Evolutionary conservation across 2,888 invertebrate species (phyloP).

Genomic region (Dasysyrphus tricinctus): DNA sequence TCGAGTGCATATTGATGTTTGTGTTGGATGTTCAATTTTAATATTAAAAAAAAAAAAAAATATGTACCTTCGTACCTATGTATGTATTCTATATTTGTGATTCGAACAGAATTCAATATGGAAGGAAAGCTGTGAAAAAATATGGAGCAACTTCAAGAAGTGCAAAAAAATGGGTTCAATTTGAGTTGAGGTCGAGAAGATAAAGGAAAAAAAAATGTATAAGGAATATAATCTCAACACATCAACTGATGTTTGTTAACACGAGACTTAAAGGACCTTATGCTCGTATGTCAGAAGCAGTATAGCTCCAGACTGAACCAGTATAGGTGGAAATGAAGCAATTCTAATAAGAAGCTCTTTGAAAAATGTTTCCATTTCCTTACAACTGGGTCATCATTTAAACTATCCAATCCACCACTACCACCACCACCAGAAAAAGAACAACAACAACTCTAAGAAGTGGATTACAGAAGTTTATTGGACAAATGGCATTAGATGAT

Average conservation of each 20-base stretch:
- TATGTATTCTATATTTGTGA: too few relatives aligned
- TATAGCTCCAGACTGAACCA: background rate
- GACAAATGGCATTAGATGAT: conserved; percentile 64
- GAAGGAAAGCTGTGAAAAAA: background rate
- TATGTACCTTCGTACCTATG: background rate
- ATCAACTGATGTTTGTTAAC: conserved; percentile 71
- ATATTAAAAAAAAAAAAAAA: conserved; percentile 1
- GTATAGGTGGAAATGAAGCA: background rate
- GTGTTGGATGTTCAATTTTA: conserved; percentile 28
- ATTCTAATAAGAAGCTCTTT: conserved; percentile 21
- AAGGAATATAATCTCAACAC: conserved; percentile 53
- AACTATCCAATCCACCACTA: background rate
- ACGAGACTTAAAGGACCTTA: conserved; percentile 56
- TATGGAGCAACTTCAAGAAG: background rate
- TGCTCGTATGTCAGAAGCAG: conserved; percentile 31
- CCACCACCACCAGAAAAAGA: background rate
- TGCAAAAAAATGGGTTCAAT: background rate
- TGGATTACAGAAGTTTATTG: conserved; percentile 60
- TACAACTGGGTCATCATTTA: conserved; percentile 47
- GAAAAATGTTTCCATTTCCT: conserved; percentile 56
- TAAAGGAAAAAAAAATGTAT: background rate
- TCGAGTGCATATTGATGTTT: conserved; percentile 37
- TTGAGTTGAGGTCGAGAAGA: background rate
- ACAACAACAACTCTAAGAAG: background rate
- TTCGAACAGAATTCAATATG: background rate